Percentiles rank a stretch among this genome's conserved stretches.
These are phyloP conservation scores for Pristiophorus japonicus DNA, from an alignment of 2,113 vertebrate genomes.

Conservation along the genomic window DNA sequence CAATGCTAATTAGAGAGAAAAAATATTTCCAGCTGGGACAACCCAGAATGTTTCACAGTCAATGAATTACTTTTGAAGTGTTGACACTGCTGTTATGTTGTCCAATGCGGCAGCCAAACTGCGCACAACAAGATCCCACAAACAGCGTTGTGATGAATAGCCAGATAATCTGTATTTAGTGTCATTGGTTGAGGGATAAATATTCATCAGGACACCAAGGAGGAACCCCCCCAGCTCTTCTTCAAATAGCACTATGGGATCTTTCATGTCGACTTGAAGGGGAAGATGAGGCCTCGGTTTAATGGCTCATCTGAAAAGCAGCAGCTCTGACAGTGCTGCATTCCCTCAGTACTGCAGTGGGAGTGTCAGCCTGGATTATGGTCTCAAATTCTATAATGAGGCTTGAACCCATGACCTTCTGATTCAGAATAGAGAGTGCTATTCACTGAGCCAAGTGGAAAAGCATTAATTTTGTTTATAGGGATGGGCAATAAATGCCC, in stretches of 20 bases:
- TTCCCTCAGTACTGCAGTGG: background rate
- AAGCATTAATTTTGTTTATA: background rate
- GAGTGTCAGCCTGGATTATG: background rate
- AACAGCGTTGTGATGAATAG: background rate
- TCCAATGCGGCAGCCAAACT: background rate
- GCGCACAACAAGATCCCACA: background rate
- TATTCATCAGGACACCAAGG: background rate
- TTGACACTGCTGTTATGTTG: background rate
- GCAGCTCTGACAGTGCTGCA: background rate
- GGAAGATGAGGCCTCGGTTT: background rate
- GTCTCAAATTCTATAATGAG: background rate
- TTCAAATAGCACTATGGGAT: background rate
- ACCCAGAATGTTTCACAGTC: background rate
- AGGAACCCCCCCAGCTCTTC: background rate
- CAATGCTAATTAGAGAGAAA: background rate
- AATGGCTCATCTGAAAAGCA: background rate
- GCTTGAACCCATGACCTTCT: background rate
- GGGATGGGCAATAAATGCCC: background rate
- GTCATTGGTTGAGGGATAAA: background rate
- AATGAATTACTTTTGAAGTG: background rate
- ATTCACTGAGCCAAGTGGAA: background rate
- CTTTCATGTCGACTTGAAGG: background rate
- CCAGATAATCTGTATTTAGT: background rate
- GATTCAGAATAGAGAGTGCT: background rate
- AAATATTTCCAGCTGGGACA: background rate